A percentile compares a stretch with the other conserved stretches of the same genome.
These are phyloP conservation scores for Eupithecia abbreviata DNA, from an alignment of 2,888 invertebrate genomes.

Conservation along the genomic window DNA sequence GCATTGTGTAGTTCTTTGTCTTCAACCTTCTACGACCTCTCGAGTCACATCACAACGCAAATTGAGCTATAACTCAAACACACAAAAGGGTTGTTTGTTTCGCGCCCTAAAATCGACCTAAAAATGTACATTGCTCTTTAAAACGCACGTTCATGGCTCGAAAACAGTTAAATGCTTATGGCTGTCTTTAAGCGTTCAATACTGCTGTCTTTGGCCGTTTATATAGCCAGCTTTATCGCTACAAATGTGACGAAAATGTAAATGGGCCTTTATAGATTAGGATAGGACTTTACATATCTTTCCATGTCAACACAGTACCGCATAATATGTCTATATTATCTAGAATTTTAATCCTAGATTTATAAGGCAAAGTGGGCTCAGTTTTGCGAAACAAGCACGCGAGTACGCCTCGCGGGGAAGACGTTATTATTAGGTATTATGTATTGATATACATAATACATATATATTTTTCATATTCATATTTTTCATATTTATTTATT, in stretches of 20 bases:
- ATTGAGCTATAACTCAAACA: slow-evolving; percentile 21
- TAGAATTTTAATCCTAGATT: too few relatives aligned
- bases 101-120: slow-evolving; percentile 27
- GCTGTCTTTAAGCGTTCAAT: slow-evolving; percentile 53
- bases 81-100: slow-evolving; percentile 27
- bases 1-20: background rate
- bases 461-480: too few relatives aligned
- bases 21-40: background rate
- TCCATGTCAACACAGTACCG: background rate
- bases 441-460: too few relatives aligned
- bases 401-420: too few relatives aligned
- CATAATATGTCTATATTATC: too few relatives aligned
- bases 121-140: slow-evolving; percentile 54
- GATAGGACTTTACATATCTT: slow-evolving; percentile 1
- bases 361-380: too few relatives aligned
- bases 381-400: too few relatives aligned
- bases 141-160: slow-evolving; percentile 58
- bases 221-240: slow-evolving; percentile 69
- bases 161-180: slow-evolving; percentile 66
- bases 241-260: slow-evolving; percentile 74
- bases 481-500: too few relatives aligned
- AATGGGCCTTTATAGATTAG: slow-evolving; percentile 55
- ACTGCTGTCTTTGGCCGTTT: slow-evolving; percentile 67
- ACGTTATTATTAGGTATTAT: too few relatives aligned
- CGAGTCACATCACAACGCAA: slow-evolving; percentile 14